Base-by-base conservation (phyloP, 2,797 vertebrate species). In the Phrynocephalus forsythii region DNA sequence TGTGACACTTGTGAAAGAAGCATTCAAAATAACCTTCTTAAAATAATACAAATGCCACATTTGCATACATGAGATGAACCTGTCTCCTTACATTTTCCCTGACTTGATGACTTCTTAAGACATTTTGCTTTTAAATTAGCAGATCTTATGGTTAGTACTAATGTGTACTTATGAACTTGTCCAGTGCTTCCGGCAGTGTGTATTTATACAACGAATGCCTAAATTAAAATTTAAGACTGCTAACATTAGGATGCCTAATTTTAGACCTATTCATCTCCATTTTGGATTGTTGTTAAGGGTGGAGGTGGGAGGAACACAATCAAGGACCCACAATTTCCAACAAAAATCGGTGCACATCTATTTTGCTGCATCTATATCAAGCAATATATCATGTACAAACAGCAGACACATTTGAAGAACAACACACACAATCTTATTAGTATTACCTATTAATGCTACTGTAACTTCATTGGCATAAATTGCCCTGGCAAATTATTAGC, bases 161-260 rank as follows among this genome's bases (percentile, higher is more conserved):
- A 83, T 44, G 66, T 78, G 66, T 16, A 77, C 30, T 56, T 78
- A 56, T 44, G 1, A 33, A 68, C 30, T 60, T 44, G n/a, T 52
- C 1, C 71, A 44, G 33, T 6, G 28, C 20, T 82, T 26, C 26
- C 48, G 78, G 75, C 63, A 44, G 48, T 83, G n/a, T n/a, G 48
- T 69, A 78, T 78, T 79, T 79, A 71, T 83, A 63, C 66, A 69
- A 71, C 83, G 4, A 83, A 18, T 60, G 79, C 18, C 26, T n/a
- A 71, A 56, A 79, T 79, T 86, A 79, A 79, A 79, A 38, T 71
- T 20, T 71, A 87, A 60, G 68, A 56, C 50, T 38, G 16, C 30
- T 87, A 69, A 82, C 56, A 67, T 52, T 73, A 75, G 33, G 63
- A 67, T n/a, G 60, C 48, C 90, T 93, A 69, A 79, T 89, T 92